Evolutionary conservation across 1,140 invertebrate genomes (phyloP), one percentile per base, ranked within the genome.

Genomic region (Mya arenaria): DNA sequence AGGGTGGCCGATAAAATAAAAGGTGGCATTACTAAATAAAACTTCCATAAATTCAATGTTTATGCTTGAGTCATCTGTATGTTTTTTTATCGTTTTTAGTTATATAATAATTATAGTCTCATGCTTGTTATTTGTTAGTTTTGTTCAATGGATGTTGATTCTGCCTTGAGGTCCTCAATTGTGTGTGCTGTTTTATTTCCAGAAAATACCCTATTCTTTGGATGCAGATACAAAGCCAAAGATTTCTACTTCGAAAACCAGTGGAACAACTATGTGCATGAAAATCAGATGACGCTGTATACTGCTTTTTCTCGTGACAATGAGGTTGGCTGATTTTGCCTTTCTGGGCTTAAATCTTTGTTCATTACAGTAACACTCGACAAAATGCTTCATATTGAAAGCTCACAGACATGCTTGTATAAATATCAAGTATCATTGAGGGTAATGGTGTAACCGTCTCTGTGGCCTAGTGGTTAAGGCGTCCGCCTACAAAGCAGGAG

Each of bases 251-350:
- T 96, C 90, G 92, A 93, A 83, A 92, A 96, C 15, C 97, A 99
- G 90, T 96, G 98, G 93, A 89, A 94, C 36, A 80, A 89, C 52
- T 92, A 97, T 0, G 82, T 91, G 0, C 86, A 94, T 8, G 92
- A 93, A 1, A 88, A 93, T 37, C 86, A 95, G 73, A 89, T 99
- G 1, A 93, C 93, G 62, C 83, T 98, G 0, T 95, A 96, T 87
- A 96, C 95, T 83, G 98, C 98, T 0, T 99, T 99, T 93, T 99
- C 98, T 5, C 95, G 98, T 82, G 98, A 99, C 25, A 79, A 72
- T 62, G 48, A 69, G 72, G 66, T 75, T 13, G 19, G n/a, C 4
- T 10, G 36, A 34, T 36, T 68, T 15, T 25, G 32, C 19, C 5
- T 68, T 17, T 23, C 1, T 52, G 2, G 25, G 48, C 48, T 10